A percentile compares a stretch with the other conserved stretches of the same genome.
Evolutionary conservation across 1,140 invertebrate species (phyloP).

Genomic region (Nomia melanderi): DNA sequence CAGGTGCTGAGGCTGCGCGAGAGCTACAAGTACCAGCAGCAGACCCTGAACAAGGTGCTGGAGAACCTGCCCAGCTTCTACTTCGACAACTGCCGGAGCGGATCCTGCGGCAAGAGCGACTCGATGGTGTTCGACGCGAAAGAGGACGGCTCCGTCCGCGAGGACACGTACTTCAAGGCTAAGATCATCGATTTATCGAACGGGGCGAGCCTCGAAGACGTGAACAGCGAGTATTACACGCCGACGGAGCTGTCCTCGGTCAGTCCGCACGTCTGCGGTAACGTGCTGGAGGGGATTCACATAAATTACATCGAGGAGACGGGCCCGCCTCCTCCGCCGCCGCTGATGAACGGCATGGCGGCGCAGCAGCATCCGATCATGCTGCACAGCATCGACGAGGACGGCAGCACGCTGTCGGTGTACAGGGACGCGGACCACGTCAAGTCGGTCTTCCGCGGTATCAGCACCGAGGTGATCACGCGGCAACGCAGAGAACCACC

Average conservation of each 20-base stretch:
- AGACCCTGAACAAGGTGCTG: constrained; percentile 95
- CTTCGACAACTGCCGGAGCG: constrained; percentile 95
- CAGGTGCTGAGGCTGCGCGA: constrained; percentile 93
- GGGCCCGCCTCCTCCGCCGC: constrained; percentile 70
- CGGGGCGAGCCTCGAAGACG: constrained; percentile 79
- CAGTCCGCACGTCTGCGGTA: constrained; percentile 66
- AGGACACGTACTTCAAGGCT: constrained; percentile 78
- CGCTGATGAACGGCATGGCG: constrained; percentile 16
- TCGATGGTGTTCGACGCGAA: constrained; percentile 86
- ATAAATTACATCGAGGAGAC: constrained; percentile 83
- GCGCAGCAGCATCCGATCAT: constrained; percentile 66
- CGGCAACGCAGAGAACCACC: constrained; percentile 63
- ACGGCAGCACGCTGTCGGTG: constrained; percentile 74
- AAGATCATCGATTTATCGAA: constrained; percentile 65
- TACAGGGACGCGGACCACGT: constrained; percentile 67
- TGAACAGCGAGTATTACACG: constrained; percentile 89
- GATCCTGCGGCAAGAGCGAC: constrained; percentile 90
- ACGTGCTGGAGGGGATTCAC: constrained; percentile 81
- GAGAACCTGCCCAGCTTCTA: constrained; percentile 96
- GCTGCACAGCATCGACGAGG: constrained; percentile 66
- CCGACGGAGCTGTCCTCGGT: constrained; percentile 84
- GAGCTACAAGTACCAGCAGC: constrained; percentile 97
- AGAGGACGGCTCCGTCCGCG: constrained; percentile 83
- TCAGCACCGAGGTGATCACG: constrained; percentile 74
- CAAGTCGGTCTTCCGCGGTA: constrained; percentile 69